phyloP scores from a whole-genome alignment of 2,888 invertebrate species.

The Trypoxylon attenuatum region DNA sequence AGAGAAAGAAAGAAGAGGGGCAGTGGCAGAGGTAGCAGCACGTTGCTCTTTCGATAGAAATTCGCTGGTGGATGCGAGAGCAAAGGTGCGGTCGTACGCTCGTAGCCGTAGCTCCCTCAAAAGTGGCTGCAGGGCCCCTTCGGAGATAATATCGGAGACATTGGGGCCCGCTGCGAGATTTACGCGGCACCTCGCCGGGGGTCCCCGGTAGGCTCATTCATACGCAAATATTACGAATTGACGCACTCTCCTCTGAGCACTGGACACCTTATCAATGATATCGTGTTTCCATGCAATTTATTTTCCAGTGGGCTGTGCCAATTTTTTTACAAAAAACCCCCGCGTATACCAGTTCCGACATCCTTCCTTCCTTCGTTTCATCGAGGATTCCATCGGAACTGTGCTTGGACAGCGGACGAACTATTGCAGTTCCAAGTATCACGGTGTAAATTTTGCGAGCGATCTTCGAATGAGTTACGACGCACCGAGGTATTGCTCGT shows the following conservation, averaged over 20 bases:
- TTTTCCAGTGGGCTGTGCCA: slow-evolving; percentile 11
- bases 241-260: slow-evolving; percentile 38
- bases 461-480: slow-evolving; percentile 2
- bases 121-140: slow-evolving; percentile 46
- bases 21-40: slow-evolving; percentile 9
- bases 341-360: too few relatives aligned
- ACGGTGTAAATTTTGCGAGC: not conserved
- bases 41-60: slow-evolving; percentile 43
- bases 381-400: not conserved
- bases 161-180: slow-evolving; percentile 67
- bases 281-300: slow-evolving; percentile 52
- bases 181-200: slow-evolving; percentile 60
- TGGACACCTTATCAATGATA: slow-evolving; percentile 56
- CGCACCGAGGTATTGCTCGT: not conserved
- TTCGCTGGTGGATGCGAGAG: slow-evolving; percentile 34
- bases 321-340: too few relatives aligned
- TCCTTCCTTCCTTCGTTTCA: not conserved
- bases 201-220: slow-evolving; percentile 60
- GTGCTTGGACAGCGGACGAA: not conserved
- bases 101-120: slow-evolving; percentile 50
- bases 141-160: slow-evolving; percentile 65
- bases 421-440: not conserved
- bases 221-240: slow-evolving; percentile 68
- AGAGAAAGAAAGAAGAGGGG: slow-evolving; percentile 1
- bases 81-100: slow-evolving; percentile 5